A percentile compares a stretch with the other conserved stretches of the same genome.
These are phyloP conservation scores for Pyrrhosoma nymphula DNA, from an alignment of 2,888 invertebrate genomes.

Conservation along the genomic window DNA sequence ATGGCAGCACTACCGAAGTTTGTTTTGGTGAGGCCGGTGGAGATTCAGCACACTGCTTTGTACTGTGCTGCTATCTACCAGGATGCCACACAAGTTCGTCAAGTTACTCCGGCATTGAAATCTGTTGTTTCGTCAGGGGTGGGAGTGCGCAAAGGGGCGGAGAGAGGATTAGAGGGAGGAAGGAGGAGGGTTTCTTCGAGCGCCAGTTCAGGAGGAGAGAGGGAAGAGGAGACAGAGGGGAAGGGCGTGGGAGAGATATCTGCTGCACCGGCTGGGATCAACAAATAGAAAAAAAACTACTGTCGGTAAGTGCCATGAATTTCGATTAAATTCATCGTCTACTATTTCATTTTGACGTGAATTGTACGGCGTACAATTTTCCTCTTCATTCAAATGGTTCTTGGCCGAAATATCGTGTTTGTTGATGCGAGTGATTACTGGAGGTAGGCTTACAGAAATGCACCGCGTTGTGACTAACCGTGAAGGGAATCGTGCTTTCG, in stretches of 20 bases:
- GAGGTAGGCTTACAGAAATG: background rate
- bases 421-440: background rate
- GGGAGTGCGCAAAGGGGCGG: constrained; percentile 10
- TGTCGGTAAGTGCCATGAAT: constrained; percentile 13
- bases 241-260: constrained; percentile 63
- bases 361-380: background rate
- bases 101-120: background rate
- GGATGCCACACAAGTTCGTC: constrained; percentile 48
- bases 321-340: background rate
- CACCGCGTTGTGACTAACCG: constrained; percentile 21
- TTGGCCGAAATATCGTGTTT: background rate
- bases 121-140: constrained; percentile 39
- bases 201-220: constrained; percentile 63
- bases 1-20: background rate
- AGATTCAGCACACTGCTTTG: background rate
- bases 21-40: background rate
- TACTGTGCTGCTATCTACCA: constrained; percentile 47
- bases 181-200: constrained; percentile 57
- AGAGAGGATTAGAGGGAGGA: constrained; percentile 34
- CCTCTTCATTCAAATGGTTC: background rate
- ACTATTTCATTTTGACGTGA: background rate
- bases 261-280: constrained; percentile 54
- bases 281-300: constrained; percentile 32
- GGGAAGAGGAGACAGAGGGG: constrained; percentile 66
- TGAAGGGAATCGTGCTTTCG: constrained; percentile 26